Evolutionary conservation across 2,888 invertebrate genomes (phyloP).

Genomic region (Lepidocyrtoides sp.): DNA sequence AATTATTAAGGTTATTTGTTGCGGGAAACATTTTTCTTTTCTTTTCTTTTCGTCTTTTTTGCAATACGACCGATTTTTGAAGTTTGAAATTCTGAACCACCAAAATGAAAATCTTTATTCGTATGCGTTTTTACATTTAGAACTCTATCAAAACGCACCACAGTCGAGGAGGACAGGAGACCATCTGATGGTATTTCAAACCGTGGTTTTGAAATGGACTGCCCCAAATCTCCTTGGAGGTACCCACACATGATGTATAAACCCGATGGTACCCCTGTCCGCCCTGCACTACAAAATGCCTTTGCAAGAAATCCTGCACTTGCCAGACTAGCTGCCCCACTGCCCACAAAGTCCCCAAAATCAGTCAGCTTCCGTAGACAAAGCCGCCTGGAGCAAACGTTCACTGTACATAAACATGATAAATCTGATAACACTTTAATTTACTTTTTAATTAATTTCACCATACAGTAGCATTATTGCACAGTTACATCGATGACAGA

Average conservation of each 20-base stretch:
- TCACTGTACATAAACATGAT: constrained; percentile 74
- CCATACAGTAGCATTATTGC: not conserved
- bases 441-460: not conserved
- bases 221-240: constrained; percentile 89
- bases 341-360: constrained; percentile 85
- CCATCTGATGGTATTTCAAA: constrained; percentile 89
- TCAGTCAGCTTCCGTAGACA: constrained; percentile 85
- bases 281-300: constrained; percentile 82
- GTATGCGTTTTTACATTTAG: constrained; percentile 72
- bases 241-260: constrained; percentile 88
- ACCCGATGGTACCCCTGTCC: constrained; percentile 80
- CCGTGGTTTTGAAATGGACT: constrained; percentile 90
- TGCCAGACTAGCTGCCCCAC: constrained; percentile 86
- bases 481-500: not conserved
- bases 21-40: not conserved
- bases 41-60: not conserved
- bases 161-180: constrained; percentile 85
- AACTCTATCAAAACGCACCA: constrained; percentile 86
- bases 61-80: too few species aligned
- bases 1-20: constrained; percentile 90
- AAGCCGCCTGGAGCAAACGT: constrained; percentile 84
- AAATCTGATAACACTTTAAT: not conserved
- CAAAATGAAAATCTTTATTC: too few species aligned
- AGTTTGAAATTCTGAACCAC: not conserved
- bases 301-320: constrained; percentile 86